Base-by-base conservation (phyloP, 2,797 vertebrate genomes). In the Lepilemur septentrionalis region DNA sequence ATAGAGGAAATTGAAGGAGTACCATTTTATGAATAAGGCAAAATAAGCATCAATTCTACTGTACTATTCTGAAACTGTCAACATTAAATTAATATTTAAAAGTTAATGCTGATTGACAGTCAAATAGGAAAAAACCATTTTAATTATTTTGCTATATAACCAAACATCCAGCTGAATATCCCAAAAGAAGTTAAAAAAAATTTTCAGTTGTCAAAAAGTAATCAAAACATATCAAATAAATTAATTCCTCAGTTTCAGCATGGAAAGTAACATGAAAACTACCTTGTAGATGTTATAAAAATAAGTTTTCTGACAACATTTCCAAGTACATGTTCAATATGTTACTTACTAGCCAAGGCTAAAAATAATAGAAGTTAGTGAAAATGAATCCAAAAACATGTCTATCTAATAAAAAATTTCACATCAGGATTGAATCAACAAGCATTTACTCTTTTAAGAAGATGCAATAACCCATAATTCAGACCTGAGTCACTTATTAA, bases 171-270 rank as follows among this genome's bases (percentile, higher is more conserved):
- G 67, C 95, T 93, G 86, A 91, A 78, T 88, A 82, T 73, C 8
- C 22, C 18, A 30, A 52, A 91, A 91, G 9, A 73, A 87, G 18
- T 96, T 41, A 93, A 92, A 92, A n/a, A 57, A 57, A 81, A 20
- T n/a, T 93, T 88, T 90, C 73, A 89, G 65, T 94, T 96, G 95
- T 96, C 94, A 96, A 95, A 96, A 91, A 59, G 35, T 78, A 92
- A 82, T 93, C 78, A 97, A 94, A 97, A 97, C n/a, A 96, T 67
- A 95, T 95, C 91, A 95, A 95, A 96, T 92, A 90, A 75, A 87
- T 88, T 80, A 95, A 78, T 92, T 88, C 13, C 25, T 87, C 46
- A 28, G 41, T 81, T 95, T 95, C 52, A 91, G 80, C 94, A 89
- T 96, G 82, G 32, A 94, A 93, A 95, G 84, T 88, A 92, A 81